Conservation (phyloP, 2,797 vertebrate genomes). For the Acanthurus lineatus region DNA sequence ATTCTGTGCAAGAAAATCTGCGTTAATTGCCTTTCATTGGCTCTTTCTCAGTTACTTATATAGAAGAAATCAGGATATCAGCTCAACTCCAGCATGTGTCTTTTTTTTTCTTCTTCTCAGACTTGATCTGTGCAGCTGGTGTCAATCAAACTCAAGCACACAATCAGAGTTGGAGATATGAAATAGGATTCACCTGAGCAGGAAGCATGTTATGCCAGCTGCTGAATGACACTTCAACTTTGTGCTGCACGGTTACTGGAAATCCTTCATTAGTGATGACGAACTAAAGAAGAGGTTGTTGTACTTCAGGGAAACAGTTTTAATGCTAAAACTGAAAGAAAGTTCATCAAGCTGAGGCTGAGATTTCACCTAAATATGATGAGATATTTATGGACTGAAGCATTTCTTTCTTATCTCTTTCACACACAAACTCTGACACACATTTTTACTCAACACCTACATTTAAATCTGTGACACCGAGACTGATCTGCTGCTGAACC, state of each 20-base stretch:
- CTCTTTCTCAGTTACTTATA: slow-evolving; percentile 6
- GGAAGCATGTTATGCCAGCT: slow-evolving; percentile 26
- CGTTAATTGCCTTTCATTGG: background rate
- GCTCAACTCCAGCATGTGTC: background rate
- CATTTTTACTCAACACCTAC: slow-evolving; percentile 59
- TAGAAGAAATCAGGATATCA: slow-evolving; percentile 4
- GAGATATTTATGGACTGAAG: slow-evolving; percentile 58
- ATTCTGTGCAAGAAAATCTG: background rate
- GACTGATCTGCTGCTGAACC: slow-evolving; percentile 66
- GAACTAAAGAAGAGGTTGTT: slow-evolving; percentile 43
- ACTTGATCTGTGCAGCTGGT: slow-evolving; percentile 21
- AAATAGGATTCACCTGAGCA: slow-evolving; percentile 23
- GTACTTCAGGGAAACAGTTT: slow-evolving; percentile 29
- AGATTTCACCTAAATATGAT: slow-evolving; percentile 35
- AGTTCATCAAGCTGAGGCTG: slow-evolving; percentile 43
- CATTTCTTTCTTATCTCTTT: slow-evolving; percentile 50
- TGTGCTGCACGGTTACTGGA: slow-evolving; percentile 41
- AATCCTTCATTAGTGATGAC: slow-evolving; percentile 38
- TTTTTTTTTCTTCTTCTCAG: too few species aligned
- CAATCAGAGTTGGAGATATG: slow-evolving; percentile 37
- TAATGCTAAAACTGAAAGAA: slow-evolving; percentile 31
- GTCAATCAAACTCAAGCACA: slow-evolving; percentile 48
- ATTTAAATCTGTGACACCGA: slow-evolving; percentile 73
- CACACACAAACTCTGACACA: slow-evolving; percentile 59
- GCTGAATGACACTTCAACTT: slow-evolving; percentile 34